These are phyloP conservation scores for Apodemus agrarius DNA, from an alignment of 2,797 vertebrate genomes.

Conservation along the genomic window DNA sequence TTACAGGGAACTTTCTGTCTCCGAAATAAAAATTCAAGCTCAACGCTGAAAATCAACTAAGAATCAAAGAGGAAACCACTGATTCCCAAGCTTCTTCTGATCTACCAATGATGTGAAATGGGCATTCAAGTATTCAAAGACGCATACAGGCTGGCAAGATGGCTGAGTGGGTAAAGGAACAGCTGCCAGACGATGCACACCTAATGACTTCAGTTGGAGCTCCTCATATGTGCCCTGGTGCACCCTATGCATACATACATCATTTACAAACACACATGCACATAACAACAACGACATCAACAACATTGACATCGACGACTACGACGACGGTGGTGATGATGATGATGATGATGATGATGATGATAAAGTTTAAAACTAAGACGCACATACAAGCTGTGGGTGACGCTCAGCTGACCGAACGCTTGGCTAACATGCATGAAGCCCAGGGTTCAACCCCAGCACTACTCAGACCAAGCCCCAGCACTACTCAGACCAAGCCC, in stretches of 20 bases:
- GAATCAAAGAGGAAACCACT: neutral
- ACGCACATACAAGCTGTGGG: neutral
- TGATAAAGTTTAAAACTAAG: neutral
- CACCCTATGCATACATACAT: neutral
- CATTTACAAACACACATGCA: neutral
- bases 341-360: neutral
- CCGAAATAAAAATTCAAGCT: neutral
- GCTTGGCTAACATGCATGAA: neutral
- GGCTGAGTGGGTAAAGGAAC: neutral
- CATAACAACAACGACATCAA: neutral
- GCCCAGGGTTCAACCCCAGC: neutral
- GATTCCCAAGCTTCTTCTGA: neutral
- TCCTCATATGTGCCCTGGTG: neutral
- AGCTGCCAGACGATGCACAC: neutral
- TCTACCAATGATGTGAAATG: neutral
- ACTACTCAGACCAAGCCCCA: neutral
- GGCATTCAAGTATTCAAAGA: neutral
- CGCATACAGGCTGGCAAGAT: too few relatives aligned
- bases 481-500: neutral
- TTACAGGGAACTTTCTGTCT: neutral
- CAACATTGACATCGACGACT: too few relatives aligned
- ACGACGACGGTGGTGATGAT: too few relatives aligned
- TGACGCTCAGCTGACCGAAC: neutral
- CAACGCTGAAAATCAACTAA: conserved; percentile 24
- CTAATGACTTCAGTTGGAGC: neutral